phyloP scores from a whole-genome alignment of 2,113 vertebrate species.

The Polypterus bichir region DNA sequence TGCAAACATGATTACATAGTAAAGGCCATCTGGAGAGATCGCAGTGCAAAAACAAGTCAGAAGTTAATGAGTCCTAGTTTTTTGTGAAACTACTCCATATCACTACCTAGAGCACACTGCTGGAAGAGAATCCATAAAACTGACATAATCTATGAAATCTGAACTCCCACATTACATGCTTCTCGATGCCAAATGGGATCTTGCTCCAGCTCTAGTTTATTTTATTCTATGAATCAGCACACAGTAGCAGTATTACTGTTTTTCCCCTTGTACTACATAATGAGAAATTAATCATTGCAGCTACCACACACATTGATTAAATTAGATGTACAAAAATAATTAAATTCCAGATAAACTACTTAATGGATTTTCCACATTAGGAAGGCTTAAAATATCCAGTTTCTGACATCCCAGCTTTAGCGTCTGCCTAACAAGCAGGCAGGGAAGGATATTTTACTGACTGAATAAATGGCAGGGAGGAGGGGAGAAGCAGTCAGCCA shows the following conservation, averaged over 20 bases:
- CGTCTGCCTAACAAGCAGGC: too few species aligned
- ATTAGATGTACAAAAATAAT: conserved; percentile 12
- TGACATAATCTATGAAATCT: too few species aligned
- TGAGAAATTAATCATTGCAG: conserved; percentile 29
- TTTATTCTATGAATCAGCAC: conserved; percentile 34
- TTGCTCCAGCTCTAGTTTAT: conserved; percentile 4
- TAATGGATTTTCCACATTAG: conserved; percentile 25
- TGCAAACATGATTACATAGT: too few species aligned
- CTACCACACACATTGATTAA: conserved; percentile 25
- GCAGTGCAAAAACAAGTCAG: too few species aligned
- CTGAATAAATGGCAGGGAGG: conserved; percentile 13
- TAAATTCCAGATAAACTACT: conserved; percentile 26
- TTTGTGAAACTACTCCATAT: too few species aligned
- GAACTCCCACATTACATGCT: too few species aligned
- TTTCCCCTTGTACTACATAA: neutral
- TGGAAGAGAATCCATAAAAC: too few species aligned
- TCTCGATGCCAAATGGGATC: too few species aligned
- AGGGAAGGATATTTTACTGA: too few species aligned
- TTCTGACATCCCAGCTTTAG: conserved; percentile 27
- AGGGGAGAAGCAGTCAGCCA: conserved; percentile 19
- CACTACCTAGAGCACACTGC: too few species aligned
- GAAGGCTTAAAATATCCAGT: conserved; percentile 22
- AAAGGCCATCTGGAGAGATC: too few species aligned
- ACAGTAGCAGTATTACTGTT: conserved; percentile 31
- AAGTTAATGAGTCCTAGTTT: too few species aligned